Percentiles rank a stretch among this genome's conserved stretches.
Conservation (phyloP, 2,797 vertebrate species). For the Lateolabrax maculatus region DNA sequence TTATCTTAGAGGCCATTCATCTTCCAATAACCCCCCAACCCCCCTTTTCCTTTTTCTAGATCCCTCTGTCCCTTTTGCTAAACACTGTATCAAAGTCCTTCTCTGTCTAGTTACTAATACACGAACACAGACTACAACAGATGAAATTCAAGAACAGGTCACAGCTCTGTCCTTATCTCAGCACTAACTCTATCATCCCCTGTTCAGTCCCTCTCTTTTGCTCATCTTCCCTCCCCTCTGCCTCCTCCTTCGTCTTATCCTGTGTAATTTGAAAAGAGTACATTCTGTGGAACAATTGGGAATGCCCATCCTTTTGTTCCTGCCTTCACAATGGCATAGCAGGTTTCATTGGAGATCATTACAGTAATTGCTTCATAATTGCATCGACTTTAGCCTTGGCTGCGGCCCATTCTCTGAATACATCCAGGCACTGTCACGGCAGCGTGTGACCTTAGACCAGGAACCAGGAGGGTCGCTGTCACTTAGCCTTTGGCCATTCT, state of each 20-base stretch:
- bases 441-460: slow-evolving; percentile 67
- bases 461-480: slow-evolving; percentile 63
- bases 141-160: slow-evolving; percentile 60
- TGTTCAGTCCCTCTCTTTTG: slow-evolving; percentile 31
- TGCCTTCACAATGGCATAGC: slow-evolving; percentile 67
- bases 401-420: slow-evolving; percentile 65
- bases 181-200: slow-evolving; percentile 30
- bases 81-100: slow-evolving; percentile 89
- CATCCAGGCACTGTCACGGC: slow-evolving; percentile 65
- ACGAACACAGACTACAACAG: slow-evolving; percentile 36
- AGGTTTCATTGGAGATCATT: slow-evolving; percentile 80
- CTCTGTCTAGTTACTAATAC: slow-evolving; percentile 81
- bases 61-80: slow-evolving; percentile 86
- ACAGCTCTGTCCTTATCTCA: slow-evolving; percentile 47
- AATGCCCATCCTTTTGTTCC: slow-evolving; percentile 67
- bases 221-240: slow-evolving; percentile 2
- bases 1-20: slow-evolving; percentile 96
- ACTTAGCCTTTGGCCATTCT: slow-evolving; percentile 66
- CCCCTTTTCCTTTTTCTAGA: slow-evolving; percentile 79
- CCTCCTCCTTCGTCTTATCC: slow-evolving; percentile 30
- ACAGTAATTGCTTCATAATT: slow-evolving; percentile 83
- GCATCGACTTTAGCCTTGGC: slow-evolving; percentile 74
- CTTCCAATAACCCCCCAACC: slow-evolving; percentile 80
- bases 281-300: slow-evolving; percentile 65
- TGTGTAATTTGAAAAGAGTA: slow-evolving; percentile 62